Evolutionary conservation across 2,888 invertebrate species (phyloP), one percentile per base, ranked within the genome.

Genomic region (Thereva nobilitata): DNA sequence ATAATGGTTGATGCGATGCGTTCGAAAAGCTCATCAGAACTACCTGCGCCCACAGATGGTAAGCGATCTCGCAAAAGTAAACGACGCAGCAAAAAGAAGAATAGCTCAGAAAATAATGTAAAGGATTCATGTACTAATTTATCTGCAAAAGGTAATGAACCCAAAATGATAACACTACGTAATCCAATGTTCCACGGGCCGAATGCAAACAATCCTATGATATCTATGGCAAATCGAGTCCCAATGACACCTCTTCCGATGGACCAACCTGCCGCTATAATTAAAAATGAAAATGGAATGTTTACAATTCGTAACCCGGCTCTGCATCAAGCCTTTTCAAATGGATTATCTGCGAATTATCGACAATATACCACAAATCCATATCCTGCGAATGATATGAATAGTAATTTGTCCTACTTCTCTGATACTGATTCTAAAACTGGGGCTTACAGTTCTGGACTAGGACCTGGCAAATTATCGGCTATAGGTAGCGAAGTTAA

Each of bases 221-320:
- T 56, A 37, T 41, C 65, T 7, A 47, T 56, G 41, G 34, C 47
- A 10, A 49, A 55, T 55, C 69, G 76, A 34, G 71, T 78, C 64
- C 73, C 76, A 35, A 69, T 54, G 8, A 52, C 61, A 42, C n/a
- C 68, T n/a, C 44, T 59, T 2, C 49, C 67, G 7, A 80, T 79
- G 73, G 80, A 82, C 69, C 85, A 86, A 66, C 87, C 87, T 59
- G 87, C 87, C 3, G 86, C 88, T 4, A 88, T 88, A 70, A 87
- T 88, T 72, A 88, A 87, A 72, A 87, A 86, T 71, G 88, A 87
- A 69, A 87, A 88, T 74, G 91, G 91, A 7, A 92, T 92, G 91
- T 92, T 91, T 68, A 92, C 92, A 0, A 93, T 92, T 57, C 82
- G 92, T 8, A 92, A 91, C 79, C 92, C 92, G 0, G 80, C 80